Percentiles rank a stretch among this genome's conserved stretches.
Conservation (phyloP, 2,888 invertebrate species). For the Molanna angustata region DNA sequence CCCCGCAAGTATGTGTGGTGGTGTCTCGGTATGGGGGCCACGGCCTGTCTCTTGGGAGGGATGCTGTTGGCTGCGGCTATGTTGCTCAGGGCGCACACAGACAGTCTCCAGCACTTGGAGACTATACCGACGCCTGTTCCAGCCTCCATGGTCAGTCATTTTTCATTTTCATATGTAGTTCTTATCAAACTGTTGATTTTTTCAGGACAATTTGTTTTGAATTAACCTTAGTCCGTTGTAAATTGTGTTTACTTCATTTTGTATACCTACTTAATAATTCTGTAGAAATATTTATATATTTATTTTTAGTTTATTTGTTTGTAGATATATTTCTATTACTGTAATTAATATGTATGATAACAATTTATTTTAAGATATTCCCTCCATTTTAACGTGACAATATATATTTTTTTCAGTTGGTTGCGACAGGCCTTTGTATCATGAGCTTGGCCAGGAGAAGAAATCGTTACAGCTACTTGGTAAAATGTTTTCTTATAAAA, state of each 20-base stretch:
- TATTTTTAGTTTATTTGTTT: no score
- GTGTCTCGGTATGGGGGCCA: slow-evolving; percentile 77
- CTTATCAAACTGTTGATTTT: not conserved
- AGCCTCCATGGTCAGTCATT: slow-evolving; percentile 75
- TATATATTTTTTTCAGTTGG: slow-evolving; percentile 60
- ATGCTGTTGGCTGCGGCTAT: slow-evolving; percentile 78
- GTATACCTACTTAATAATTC: slow-evolving; percentile 1
- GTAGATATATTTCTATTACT: no score
- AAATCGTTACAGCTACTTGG: slow-evolving; percentile 85
- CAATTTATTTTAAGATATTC: no score
- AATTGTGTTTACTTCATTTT: not conserved
- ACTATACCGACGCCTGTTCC: slow-evolving; percentile 94
- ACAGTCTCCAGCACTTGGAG: slow-evolving; percentile 77
- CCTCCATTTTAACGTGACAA: no score
- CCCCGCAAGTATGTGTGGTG: slow-evolving; percentile 78
- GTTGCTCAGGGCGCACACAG: slow-evolving; percentile 74
- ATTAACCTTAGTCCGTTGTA: no score
- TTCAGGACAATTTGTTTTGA: no score
- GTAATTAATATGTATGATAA: no score
- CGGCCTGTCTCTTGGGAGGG: slow-evolving; percentile 73
- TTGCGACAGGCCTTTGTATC: slow-evolving; percentile 81
- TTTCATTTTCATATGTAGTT: not conserved
- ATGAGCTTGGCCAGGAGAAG: slow-evolving; percentile 80
- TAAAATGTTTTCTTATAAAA: slow-evolving; percentile 49
- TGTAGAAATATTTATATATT: not conserved